A percentile compares a stretch with the other conserved stretches of the same genome.
Evolutionary conservation across 2,113 vertebrate genomes (phyloP).

Genomic region (Athene cunicularia): DNA sequence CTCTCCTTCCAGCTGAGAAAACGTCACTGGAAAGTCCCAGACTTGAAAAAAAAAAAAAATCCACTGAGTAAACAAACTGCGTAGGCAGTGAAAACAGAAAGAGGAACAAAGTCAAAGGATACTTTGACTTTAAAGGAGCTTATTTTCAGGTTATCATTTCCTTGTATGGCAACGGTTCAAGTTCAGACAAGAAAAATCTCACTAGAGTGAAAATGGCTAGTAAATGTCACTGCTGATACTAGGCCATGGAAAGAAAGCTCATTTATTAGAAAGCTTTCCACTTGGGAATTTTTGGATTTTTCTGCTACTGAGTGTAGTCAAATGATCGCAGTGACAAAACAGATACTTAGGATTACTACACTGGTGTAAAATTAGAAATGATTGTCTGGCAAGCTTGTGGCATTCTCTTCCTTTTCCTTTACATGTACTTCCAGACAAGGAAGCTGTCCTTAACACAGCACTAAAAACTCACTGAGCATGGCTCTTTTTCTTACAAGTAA

Average conservation of each 20-base stretch:
- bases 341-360: background rate
- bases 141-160: conserved; percentile 36
- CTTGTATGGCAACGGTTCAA: background rate
- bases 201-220: background rate
- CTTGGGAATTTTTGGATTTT: background rate
- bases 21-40: conserved; percentile 58
- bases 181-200: conserved; percentile 14
- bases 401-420: background rate
- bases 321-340: background rate
- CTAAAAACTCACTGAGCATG: background rate
- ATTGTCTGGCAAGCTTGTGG: background rate
- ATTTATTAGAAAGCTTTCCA: background rate
- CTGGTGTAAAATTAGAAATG: background rate
- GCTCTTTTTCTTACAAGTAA: background rate
- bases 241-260: background rate
- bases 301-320: background rate
- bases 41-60: background rate
- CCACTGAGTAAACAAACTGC: conserved; percentile 2
- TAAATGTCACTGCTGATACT: background rate
- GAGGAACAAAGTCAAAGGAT: conserved; percentile 28
- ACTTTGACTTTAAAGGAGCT: background rate
- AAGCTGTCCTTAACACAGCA: background rate
- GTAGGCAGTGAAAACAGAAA: background rate
- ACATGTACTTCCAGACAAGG: background rate
- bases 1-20: background rate